Conservation (phyloP, 2,113 vertebrate species). For the Gallinago undulata region DNA sequence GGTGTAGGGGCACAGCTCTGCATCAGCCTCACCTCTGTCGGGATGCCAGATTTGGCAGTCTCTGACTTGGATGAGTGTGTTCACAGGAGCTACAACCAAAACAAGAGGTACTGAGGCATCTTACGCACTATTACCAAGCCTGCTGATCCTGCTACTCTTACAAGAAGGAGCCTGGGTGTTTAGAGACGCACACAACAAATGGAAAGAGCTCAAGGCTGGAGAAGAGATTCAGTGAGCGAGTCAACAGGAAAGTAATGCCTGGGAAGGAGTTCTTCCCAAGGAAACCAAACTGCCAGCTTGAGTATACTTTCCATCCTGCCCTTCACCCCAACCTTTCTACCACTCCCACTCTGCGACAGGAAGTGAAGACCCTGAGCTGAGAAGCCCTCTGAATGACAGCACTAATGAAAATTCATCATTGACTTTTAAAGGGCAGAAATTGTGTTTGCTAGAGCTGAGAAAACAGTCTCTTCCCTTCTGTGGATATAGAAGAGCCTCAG, state of each 20-base stretch:
- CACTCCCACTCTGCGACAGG: neutral
- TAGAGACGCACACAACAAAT: neutral
- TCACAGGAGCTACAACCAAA: neutral
- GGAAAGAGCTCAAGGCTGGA: neutral
- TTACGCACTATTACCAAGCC: neutral
- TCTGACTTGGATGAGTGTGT: neutral
- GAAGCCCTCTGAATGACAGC: neutral
- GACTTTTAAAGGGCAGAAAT: neutral
- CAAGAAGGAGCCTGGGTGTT: neutral
- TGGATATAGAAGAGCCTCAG: neutral
- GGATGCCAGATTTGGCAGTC: neutral
- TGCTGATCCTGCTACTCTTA: neutral
- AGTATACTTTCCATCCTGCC: neutral
- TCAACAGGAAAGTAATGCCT: neutral
- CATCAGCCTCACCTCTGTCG: neutral
- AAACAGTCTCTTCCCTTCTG: neutral
- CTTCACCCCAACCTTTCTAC: neutral
- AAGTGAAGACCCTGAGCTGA: neutral
- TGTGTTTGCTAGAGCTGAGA: neutral
- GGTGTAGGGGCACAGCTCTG: fast-evolving
- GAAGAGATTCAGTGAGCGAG: neutral
- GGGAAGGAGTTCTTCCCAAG: neutral
- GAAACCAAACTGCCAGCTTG: neutral
- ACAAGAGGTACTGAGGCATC: neutral
- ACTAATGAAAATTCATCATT: neutral